A percentile compares a stretch with the other conserved stretches of the same genome.
phyloP scores from a whole-genome alignment of 2,113 vertebrate species.

The Phocoena sinus region DNA sequence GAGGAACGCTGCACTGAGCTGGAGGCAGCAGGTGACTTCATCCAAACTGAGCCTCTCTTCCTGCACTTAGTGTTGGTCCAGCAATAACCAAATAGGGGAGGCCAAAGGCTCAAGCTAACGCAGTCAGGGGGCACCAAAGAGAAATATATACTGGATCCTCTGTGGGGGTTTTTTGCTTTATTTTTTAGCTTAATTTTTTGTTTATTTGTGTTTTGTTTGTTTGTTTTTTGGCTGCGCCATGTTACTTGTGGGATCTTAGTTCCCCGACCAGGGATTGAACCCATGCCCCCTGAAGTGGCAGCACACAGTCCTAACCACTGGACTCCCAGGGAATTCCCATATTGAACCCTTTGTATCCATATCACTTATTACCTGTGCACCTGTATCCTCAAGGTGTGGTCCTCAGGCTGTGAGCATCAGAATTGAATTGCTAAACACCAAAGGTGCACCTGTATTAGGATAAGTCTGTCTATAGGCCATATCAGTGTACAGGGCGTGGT shows the following conservation, averaged over 20 bases:
- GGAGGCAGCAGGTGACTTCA: neutral
- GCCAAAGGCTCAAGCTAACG: neutral
- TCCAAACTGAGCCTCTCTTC: neutral
- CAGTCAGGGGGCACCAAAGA: neutral
- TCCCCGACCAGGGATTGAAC: neutral
- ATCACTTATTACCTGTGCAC: neutral
- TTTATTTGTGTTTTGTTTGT: no score
- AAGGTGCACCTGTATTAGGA: neutral
- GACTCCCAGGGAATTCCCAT: neutral
- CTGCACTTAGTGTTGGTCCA: neutral
- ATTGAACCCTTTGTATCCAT: neutral
- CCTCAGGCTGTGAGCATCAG: neutral
- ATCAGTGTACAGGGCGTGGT: neutral
- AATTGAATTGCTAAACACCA: neutral
- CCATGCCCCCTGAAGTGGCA: neutral
- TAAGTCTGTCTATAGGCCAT: neutral
- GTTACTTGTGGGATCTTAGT: neutral
- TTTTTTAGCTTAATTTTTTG: neutral
- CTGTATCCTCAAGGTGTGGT: neutral
- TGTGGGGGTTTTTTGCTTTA: neutral
- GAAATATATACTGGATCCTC: neutral
- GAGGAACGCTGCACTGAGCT: neutral
- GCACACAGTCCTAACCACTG: neutral
- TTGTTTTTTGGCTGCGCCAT: rapidly evolving
- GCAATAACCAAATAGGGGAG: neutral